Percentiles rank a stretch among this genome's conserved stretches.
These are phyloP conservation scores for Tetramorium simillimum DNA, from an alignment of 1,140 invertebrate genomes.

Conservation along the genomic window DNA sequence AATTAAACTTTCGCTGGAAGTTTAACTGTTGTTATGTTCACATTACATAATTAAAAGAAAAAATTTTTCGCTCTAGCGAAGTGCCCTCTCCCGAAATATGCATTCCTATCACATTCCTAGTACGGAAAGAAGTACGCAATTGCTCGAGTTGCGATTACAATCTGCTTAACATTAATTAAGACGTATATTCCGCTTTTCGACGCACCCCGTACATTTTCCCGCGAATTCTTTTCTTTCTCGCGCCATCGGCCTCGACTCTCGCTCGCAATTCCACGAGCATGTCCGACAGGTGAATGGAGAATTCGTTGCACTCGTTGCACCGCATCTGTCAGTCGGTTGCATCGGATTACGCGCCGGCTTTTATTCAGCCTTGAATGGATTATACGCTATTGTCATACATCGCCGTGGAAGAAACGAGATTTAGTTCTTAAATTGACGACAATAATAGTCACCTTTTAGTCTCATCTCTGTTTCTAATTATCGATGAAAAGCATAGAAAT, in stretches of 20 bases:
- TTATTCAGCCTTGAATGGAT: slow-evolving; percentile 37
- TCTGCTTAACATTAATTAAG: slow-evolving; percentile 53
- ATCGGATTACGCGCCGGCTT: neutral
- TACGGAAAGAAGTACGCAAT: slow-evolving; percentile 8
- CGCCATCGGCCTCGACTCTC: neutral
- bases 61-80: neutral
- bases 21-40: neutral
- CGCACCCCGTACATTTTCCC: slow-evolving; percentile 4
- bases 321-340: slow-evolving; percentile 53
- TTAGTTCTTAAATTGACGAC: slow-evolving; percentile 18
- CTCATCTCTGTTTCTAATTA: neutral
- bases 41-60: slow-evolving; percentile 10
- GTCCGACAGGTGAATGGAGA: slow-evolving; percentile 49
- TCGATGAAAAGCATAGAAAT: neutral
- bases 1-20: neutral
- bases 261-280: slow-evolving; percentile 13
- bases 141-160: slow-evolving; percentile 32
- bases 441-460: neutral
- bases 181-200: slow-evolving; percentile 35
- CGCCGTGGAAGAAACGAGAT: neutral
- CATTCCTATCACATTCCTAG: slow-evolving; percentile 19
- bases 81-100: neutral
- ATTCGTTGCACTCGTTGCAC: slow-evolving; percentile 43
- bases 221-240: slow-evolving; percentile 30
- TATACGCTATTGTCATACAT: slow-evolving; percentile 23